Percentiles rank a stretch among this genome's conserved stretches.
These are phyloP conservation scores for Nannospalax galili DNA, from an alignment of 2,113 vertebrate genomes.

Conservation along the genomic window DNA sequence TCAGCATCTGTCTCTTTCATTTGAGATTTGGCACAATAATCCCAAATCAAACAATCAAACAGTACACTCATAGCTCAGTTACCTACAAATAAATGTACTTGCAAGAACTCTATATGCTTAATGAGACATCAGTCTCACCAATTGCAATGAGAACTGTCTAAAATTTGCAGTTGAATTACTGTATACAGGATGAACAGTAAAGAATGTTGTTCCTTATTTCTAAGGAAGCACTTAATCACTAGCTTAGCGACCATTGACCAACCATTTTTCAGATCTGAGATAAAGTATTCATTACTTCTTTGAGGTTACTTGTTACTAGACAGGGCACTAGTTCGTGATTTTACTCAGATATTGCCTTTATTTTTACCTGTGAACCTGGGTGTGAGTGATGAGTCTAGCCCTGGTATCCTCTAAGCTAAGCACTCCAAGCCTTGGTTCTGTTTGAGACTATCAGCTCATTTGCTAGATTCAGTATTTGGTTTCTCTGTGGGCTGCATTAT, in stretches of 20 bases:
- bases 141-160: too few relatives aligned
- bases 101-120: not conserved
- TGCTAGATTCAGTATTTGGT: not conserved
- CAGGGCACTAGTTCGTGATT: not conserved
- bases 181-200: not conserved
- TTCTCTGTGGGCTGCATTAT: not conserved
- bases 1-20: not conserved
- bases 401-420: not conserved
- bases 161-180: not conserved
- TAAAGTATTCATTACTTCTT: not conserved
- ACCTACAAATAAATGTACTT: not conserved
- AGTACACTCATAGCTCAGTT: not conserved
- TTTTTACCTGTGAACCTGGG: not conserved
- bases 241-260: too few relatives aligned
- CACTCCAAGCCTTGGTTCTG: not conserved
- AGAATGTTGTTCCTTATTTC: too few relatives aligned
- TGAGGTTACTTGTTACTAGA: not conserved
- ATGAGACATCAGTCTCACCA: too few relatives aligned
- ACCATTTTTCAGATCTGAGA: too few relatives aligned
- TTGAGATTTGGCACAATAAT: not conserved
- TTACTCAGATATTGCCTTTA: not conserved
- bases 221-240: too few relatives aligned
- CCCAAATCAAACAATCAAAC: not conserved
- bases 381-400: fast-evolving
- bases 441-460: not conserved